A percentile compares a stretch with the other conserved stretches of the same genome.
phyloP scores from a whole-genome alignment of 2,113 vertebrate species.

The Scalopus aquaticus region DNA sequence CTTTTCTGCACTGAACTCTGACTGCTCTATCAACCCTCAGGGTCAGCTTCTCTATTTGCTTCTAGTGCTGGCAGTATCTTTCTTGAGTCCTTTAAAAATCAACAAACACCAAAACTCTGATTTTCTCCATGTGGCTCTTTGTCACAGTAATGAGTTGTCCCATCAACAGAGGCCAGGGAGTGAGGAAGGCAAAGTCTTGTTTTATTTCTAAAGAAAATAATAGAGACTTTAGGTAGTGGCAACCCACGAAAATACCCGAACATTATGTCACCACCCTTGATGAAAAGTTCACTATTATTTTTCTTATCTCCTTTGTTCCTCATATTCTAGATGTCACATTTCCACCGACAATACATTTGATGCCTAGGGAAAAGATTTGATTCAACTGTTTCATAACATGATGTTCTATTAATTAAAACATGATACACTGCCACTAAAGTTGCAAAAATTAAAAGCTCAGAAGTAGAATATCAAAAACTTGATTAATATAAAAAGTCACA shows the following conservation, averaged over 20 bases:
- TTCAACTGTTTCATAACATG: constrained; percentile 58
- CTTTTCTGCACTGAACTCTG: constrained; percentile 20
- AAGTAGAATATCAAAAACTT: constrained; percentile 19
- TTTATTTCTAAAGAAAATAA: neutral
- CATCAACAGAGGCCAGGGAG: neutral
- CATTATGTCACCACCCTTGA: neutral
- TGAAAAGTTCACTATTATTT: neutral
- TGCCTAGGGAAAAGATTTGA: constrained; percentile 62
- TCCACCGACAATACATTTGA: constrained; percentile 43
- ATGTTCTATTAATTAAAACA: constrained; percentile 71
- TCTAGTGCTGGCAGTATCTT: neutral
- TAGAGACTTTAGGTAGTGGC: neutral
- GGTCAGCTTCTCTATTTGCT: neutral
- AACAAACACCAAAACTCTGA: neutral
- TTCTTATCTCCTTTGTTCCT: neutral
- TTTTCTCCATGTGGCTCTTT: neutral
- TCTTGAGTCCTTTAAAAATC: constrained; percentile 16
- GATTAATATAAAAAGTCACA: neutral
- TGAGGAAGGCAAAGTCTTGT: neutral
- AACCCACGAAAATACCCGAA: neutral
- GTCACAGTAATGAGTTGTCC: neutral
- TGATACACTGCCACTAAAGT: constrained; percentile 45
- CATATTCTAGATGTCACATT: constrained; percentile 16
- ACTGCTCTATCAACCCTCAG: neutral
- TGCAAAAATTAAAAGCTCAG: neutral